A percentile compares a stretch with the other conserved stretches of the same genome.
These are phyloP conservation scores for Serripes groenlandicus DNA, from an alignment of 2,888 invertebrate species.

Conservation along the genomic window DNA sequence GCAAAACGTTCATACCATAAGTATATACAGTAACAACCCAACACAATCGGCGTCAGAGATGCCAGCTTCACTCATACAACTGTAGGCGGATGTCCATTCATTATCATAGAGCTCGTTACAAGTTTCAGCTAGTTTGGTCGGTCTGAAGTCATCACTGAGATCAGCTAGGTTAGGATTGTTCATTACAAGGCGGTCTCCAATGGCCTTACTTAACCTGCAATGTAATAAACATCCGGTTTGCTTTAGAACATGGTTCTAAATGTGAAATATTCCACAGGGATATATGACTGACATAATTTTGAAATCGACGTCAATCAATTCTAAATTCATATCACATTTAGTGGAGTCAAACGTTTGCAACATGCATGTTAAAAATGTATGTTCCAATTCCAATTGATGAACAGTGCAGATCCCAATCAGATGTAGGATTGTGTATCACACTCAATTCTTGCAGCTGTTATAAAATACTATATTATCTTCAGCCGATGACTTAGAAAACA, in stretches of 20 bases:
- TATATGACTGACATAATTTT: background rate
- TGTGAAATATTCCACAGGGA: background rate
- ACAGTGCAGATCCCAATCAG: background rate
- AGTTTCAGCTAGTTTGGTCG: constrained; percentile 16
- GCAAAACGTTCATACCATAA: no score
- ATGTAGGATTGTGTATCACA: background rate
- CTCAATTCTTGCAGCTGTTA: background rate
- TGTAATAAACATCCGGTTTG: background rate
- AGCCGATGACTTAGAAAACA: background rate
- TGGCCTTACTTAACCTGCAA: background rate
- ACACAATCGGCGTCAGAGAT: background rate
- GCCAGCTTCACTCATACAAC: background rate
- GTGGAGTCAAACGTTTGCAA: background rate
- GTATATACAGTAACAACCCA: background rate
- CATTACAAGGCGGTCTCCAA: background rate
- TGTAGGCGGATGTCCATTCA: constrained; percentile 29
- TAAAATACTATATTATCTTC: background rate
- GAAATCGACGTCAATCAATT: background rate
- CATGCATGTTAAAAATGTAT: background rate
- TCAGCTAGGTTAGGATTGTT: constrained; percentile 25
- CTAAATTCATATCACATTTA: background rate
- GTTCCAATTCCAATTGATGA: background rate
- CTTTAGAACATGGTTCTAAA: background rate
- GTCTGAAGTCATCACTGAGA: constrained; percentile 24
- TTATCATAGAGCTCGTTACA: constrained; percentile 29